Evolutionary conservation across 2,797 vertebrate species (phyloP).

Genomic region (Premnoplex brunnescens): DNA sequence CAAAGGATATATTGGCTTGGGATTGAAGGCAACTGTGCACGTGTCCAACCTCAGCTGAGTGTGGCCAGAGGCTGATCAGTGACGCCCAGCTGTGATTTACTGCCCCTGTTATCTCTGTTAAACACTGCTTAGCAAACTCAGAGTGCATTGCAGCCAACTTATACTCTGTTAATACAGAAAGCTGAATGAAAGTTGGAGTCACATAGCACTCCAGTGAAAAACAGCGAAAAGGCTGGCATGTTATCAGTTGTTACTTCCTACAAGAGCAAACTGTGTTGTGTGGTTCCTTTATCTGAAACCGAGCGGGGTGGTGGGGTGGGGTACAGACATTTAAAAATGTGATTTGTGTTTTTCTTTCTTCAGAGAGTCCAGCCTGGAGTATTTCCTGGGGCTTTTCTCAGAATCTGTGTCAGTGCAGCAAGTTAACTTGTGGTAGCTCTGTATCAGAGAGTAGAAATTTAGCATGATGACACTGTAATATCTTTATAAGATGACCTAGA

Average conservation of each 20-base stretch:
- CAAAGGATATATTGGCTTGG: background rate
- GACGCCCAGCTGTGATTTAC: background rate
- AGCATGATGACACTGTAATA: background rate
- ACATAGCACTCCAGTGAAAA: background rate
- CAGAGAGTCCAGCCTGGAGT: background rate
- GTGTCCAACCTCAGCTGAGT: background rate
- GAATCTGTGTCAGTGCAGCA: background rate
- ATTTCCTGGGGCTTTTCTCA: conserved; percentile 53
- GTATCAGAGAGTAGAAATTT: background rate
- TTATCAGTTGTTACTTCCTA: background rate
- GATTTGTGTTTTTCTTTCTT: conserved; percentile 4
- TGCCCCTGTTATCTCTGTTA: background rate
- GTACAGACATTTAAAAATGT: background rate
- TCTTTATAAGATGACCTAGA: background rate
- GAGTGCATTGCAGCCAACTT: background rate
- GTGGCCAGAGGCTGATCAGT: background rate
- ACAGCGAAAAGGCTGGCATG: background rate
- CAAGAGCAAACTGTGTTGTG: background rate
- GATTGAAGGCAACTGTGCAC: background rate
- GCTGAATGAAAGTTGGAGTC: background rate
- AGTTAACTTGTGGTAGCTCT: background rate
- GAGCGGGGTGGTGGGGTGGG: background rate
- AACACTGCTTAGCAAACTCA: background rate
- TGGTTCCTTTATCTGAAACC: background rate
- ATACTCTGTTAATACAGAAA: background rate